phyloP scores from a whole-genome alignment of 1,140 invertebrate genomes.

The Scylla paramamosain region DNA sequence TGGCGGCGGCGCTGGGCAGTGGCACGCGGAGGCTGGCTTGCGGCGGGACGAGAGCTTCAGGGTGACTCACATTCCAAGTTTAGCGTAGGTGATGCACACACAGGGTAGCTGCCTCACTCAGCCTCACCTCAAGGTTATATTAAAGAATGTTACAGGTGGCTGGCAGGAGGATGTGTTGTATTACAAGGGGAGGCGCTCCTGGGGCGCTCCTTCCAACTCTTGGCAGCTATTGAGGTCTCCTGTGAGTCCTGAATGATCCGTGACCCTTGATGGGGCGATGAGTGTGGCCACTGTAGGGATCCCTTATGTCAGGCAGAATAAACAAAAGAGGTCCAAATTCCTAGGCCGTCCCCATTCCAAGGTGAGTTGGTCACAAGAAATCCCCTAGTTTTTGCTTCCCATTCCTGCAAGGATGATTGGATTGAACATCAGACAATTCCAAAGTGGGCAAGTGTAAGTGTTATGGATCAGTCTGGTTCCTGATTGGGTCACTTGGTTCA shows the following conservation, averaged over 20 bases:
- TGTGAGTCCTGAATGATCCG: background rate
- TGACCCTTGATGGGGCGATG: background rate
- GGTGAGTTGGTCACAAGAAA: background rate
- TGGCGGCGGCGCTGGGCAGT: background rate
- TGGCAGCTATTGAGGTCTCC: background rate
- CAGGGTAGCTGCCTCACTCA: conserved; percentile 11
- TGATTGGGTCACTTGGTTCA: background rate
- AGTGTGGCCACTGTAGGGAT: background rate
- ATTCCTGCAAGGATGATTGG: background rate
- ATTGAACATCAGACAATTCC: background rate
- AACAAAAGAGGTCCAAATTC: background rate
- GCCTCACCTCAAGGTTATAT: conserved; percentile 14
- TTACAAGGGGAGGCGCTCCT: background rate
- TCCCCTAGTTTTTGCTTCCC: background rate
- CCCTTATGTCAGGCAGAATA: background rate
- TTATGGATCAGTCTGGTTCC: background rate
- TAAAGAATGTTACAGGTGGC: background rate
- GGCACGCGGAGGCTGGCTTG: background rate
- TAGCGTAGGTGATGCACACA: conserved; percentile 71
- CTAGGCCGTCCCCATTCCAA: background rate
- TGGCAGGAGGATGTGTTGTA: conserved; percentile 20
- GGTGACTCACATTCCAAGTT: conserved; percentile 69
- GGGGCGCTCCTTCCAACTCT: background rate
- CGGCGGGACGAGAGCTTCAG: conserved; percentile 45
- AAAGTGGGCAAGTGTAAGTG: background rate